Evolutionary conservation across 2,113 vertebrate genomes (phyloP).

Genomic region (Argyrosomus japonicus): DNA sequence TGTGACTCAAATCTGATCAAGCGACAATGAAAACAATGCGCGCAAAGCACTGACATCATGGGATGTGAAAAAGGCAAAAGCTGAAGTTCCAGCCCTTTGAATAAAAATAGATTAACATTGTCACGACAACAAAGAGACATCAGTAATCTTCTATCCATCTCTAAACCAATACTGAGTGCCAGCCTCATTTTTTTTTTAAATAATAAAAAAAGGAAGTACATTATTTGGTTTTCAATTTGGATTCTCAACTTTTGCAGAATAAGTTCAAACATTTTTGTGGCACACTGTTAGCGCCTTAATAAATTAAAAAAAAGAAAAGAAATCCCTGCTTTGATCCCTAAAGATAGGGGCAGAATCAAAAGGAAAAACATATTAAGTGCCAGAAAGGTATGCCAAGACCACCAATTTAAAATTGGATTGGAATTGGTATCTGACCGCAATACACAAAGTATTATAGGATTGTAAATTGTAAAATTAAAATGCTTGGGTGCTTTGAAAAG

Average conservation of each 20-base stretch:
- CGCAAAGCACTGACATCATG: constrained; percentile 75
- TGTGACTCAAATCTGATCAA: constrained; percentile 61
- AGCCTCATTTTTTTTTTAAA: constrained; percentile 57
- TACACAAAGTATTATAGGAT: constrained; percentile 14
- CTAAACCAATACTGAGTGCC: constrained; percentile 58
- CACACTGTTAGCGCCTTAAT: constrained; percentile 20
- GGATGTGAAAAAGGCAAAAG: constrained; percentile 77
- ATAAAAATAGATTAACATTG: constrained; percentile 60
- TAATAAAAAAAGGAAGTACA: constrained; percentile 14
- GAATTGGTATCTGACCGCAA: constrained; percentile 10
- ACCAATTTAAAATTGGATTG: constrained; percentile 23
- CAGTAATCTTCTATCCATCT: constrained; percentile 42
- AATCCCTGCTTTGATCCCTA: constrained; percentile 32
- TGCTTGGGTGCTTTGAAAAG: constrained; percentile 38
- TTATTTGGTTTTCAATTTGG: constrained; percentile 67
- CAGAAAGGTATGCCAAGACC: constrained; percentile 14
- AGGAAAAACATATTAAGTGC: neutral
- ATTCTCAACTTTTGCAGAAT: constrained; percentile 15
- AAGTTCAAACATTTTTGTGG: constrained; percentile 30
- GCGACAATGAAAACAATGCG: constrained; percentile 58
- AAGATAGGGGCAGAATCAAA: constrained; percentile 26
- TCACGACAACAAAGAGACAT: constrained; percentile 66
- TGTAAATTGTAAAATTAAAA: constrained; percentile 26
- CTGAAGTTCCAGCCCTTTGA: constrained; percentile 78
- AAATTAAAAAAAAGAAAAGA: neutral